A percentile compares a stretch with the other conserved stretches of the same genome.
Evolutionary conservation across 2,888 invertebrate genomes (phyloP).

Genomic region (Aradus depressus): DNA sequence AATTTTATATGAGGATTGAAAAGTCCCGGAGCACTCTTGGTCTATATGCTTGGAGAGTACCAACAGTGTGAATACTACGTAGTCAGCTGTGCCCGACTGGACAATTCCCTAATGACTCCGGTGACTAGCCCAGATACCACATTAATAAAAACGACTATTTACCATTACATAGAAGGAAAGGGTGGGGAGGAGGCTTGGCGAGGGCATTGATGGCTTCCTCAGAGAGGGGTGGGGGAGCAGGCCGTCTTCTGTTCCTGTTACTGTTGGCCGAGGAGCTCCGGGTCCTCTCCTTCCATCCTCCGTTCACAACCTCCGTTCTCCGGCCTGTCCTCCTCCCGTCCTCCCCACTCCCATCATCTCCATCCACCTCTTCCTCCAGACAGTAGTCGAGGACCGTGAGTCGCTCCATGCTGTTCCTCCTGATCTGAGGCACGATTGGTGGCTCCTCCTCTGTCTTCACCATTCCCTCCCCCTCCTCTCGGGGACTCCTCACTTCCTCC

Average conservation of each 20-base stretch:
- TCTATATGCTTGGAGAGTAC: too few relatives aligned
- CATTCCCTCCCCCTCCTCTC: not conserved
- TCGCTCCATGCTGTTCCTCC: conserved; percentile 16
- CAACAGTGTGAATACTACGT: too few relatives aligned
- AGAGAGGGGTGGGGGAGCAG: conserved; percentile 32
- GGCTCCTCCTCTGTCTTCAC: conserved; percentile 8
- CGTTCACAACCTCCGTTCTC: conserved; percentile 18
- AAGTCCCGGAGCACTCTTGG: too few relatives aligned
- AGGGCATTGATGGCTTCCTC: conserved; percentile 29
- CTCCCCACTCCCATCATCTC: conserved; percentile 2
- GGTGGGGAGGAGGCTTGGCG: conserved; percentile 20
- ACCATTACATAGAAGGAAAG: conserved; percentile 14
- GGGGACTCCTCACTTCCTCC: not conserved
- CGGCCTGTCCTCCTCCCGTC: not conserved
- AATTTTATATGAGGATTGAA: too few relatives aligned
- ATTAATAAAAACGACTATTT: not conserved
- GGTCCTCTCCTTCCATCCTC: conserved; percentile 22
- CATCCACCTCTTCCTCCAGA: conserved; percentile 4
- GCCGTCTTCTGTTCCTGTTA: conserved; percentile 32
- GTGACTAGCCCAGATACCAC: too few relatives aligned
- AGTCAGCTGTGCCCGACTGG: too few relatives aligned
- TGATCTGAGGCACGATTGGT: conserved; percentile 24
- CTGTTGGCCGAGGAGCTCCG: conserved; percentile 32
- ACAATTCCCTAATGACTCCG: too few relatives aligned
- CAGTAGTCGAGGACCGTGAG: conserved; percentile 13